Conservation (phyloP, 2,888 invertebrate genomes). For the Parelbella ahira region DNA sequence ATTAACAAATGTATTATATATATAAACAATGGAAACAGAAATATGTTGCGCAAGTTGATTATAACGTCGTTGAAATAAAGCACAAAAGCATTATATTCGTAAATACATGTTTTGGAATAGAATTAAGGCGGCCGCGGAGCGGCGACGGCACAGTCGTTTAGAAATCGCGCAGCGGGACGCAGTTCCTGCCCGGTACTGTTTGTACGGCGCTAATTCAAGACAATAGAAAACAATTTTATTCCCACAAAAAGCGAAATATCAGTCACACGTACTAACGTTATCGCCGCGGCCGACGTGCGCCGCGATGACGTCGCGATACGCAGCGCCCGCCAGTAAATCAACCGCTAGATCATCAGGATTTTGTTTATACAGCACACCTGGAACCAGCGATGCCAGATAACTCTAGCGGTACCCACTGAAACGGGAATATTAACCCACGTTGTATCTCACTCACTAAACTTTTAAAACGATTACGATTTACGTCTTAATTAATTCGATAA, state of each 20-base stretch:
- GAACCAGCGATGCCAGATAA: conserved; percentile 30
- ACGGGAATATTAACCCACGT: conserved; percentile 24
- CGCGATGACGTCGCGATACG: conserved; percentile 37
- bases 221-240: conserved; percentile 32
- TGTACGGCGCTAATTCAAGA: conserved; percentile 29
- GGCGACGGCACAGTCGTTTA: conserved; percentile 1
- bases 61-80: too few species aligned
- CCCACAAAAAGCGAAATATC: conserved; percentile 36
- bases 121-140: too few species aligned
- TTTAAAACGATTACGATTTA: too few species aligned
- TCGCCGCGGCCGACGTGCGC: conserved; percentile 34
- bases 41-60: too few species aligned
- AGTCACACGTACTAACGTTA: conserved; percentile 38
- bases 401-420: conserved; percentile 30
- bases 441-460: too few species aligned
- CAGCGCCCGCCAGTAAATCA: conserved; percentile 31
- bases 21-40: too few species aligned
- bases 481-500: too few species aligned
- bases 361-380: conserved; percentile 30
- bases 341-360: conserved; percentile 31
- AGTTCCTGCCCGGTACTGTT: conserved; percentile 19
- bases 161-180: conserved; percentile 24
- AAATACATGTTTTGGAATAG: too few species aligned
- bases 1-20: too few species aligned
- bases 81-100: too few species aligned